Percentiles rank a stretch among this genome's conserved stretches.
Evolutionary conservation across 2,797 vertebrate genomes (phyloP).

Genomic region (Eremophila alpestris): DNA sequence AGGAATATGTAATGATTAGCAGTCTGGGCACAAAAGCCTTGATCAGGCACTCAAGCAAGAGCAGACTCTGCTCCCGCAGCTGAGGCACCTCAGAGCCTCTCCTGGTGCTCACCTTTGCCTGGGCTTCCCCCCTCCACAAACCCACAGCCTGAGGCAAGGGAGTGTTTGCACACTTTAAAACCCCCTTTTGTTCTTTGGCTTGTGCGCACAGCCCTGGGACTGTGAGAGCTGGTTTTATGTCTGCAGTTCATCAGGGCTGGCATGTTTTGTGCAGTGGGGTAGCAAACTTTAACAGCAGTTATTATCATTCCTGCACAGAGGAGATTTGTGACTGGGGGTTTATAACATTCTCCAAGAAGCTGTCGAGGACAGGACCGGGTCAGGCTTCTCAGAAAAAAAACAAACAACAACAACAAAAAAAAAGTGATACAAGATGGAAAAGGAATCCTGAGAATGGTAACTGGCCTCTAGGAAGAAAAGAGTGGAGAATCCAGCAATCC

Average conservation of each 20-base stretch:
- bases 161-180: not conserved
- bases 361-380: not conserved
- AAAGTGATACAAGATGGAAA: not conserved
- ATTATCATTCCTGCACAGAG: not conserved
- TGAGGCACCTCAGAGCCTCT: not conserved
- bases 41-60: not conserved
- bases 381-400: not conserved
- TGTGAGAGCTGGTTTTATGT: not conserved
- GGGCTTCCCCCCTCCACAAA: not conserved
- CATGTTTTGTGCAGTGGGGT: not conserved
- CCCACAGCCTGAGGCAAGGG: not conserved
- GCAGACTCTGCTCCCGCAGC: fast-evolving
- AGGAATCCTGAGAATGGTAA: not conserved
- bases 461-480: fast-evolving
- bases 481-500: not conserved
- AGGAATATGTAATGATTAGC: not conserved
- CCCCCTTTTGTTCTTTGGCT: not conserved
- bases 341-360: not conserved
- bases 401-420: not conserved
- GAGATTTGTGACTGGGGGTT: not conserved
- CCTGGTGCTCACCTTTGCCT: not conserved
- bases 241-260: not conserved
- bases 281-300: not conserved
- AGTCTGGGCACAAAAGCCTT: not conserved
- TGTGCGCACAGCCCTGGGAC: not conserved